These are phyloP conservation scores for Motacilla alba DNA, from an alignment of 2,113 vertebrate genomes.

Conservation along the genomic window DNA sequence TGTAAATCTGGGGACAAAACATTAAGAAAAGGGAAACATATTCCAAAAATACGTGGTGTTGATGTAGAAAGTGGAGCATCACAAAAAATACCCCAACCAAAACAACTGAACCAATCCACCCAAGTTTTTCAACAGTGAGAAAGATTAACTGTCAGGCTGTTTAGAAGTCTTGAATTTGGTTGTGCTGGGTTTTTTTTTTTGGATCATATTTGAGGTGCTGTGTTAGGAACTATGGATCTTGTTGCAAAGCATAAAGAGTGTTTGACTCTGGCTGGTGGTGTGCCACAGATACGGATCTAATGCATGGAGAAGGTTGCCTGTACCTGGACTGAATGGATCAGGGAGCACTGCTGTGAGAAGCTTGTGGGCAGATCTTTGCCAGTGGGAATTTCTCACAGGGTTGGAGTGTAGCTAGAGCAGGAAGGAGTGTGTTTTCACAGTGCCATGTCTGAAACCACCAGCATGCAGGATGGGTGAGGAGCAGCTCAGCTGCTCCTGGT, in stretches of 20 bases:
- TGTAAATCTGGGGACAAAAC: background rate
- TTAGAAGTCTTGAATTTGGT: background rate
- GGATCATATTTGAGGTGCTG: background rate
- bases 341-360: background rate
- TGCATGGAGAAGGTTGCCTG: background rate
- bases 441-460: background rate
- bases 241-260: background rate
- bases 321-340: background rate
- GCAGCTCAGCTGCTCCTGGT: background rate
- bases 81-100: background rate
- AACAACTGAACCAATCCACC: background rate
- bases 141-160: background rate
- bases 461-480: background rate
- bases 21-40: background rate
- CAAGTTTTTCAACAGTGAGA: background rate
- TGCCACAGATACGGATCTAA: background rate
- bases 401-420: background rate
- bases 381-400: background rate
- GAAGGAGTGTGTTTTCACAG: background rate
- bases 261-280: background rate
- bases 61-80: background rate
- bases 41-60: background rate
- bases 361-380: background rate
- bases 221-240: background rate
- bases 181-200: fast-evolving